Conservation (phyloP, 2,113 vertebrate genomes). For the Oryzias celebensis region DNA sequence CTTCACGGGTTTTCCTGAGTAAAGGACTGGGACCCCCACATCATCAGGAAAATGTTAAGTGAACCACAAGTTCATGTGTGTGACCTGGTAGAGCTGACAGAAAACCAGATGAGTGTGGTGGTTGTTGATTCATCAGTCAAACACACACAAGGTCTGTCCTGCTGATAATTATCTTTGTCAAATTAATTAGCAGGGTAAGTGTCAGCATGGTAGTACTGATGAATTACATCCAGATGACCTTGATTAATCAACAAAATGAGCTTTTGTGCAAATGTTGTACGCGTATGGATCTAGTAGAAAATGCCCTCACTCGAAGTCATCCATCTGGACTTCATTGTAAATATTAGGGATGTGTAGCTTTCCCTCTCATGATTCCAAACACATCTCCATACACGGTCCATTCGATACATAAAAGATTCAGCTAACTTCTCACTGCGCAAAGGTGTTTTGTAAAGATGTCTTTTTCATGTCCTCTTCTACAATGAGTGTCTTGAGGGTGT, state of each 20-base stretch:
- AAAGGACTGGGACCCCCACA: conserved; percentile 13
- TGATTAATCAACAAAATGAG: conserved; percentile 67
- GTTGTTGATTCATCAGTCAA: conserved; percentile 61
- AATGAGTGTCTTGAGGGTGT: too few species aligned
- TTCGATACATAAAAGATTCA: too few species aligned
- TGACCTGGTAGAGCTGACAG: conserved; percentile 34
- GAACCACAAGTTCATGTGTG: conserved; percentile 25
- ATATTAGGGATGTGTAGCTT: background rate
- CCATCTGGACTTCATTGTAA: conserved; percentile 25
- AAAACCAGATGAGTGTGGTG: conserved; percentile 40
- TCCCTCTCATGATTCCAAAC: background rate
- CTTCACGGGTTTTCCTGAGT: conserved; percentile 22
- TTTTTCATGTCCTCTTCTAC: too few species aligned
- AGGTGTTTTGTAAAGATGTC: too few species aligned
- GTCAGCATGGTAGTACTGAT: conserved; percentile 55
- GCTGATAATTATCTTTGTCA: conserved; percentile 70
- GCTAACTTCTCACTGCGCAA: background rate
- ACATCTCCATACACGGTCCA: too few species aligned
- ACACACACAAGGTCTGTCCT: conserved; percentile 52
- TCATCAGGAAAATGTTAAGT: conserved; percentile 3
- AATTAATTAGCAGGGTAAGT: conserved; percentile 66
- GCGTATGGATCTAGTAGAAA: conserved; percentile 35
- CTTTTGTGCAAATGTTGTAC: conserved; percentile 54
- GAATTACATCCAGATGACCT: conserved; percentile 69
- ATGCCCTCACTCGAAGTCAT: conserved; percentile 31